Percentiles rank a stretch among this genome's conserved stretches.
Conservation (phyloP, 2,113 vertebrate species). For the Pelvicachromis taeniatus region DNA sequence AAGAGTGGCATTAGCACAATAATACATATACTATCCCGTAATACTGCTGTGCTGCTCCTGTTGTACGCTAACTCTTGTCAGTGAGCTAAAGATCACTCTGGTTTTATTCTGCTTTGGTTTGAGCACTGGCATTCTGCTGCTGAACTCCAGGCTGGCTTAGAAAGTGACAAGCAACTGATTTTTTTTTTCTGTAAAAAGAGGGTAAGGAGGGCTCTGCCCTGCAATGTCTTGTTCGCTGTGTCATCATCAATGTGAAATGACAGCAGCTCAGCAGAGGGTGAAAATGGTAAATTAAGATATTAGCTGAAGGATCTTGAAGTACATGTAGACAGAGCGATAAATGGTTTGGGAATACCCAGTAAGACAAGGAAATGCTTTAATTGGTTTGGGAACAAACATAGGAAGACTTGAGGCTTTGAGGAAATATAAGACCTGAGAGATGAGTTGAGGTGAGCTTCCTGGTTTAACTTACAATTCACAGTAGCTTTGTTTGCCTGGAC, state of each 20-base stretch:
- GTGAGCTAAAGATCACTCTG: background rate
- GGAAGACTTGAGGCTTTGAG: background rate
- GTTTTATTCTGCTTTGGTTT: background rate
- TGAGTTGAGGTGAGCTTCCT: background rate
- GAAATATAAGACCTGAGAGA: background rate
- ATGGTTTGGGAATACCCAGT: background rate
- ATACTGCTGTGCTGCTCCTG: background rate
- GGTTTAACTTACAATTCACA: background rate
- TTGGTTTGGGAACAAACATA: background rate
- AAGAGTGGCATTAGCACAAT: too few species aligned
- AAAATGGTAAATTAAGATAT: background rate
- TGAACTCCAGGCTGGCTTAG: background rate
- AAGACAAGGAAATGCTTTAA: background rate
- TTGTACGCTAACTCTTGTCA: background rate
- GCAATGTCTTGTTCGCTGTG: background rate
- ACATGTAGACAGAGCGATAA: background rate
- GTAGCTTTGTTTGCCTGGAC: conserved; percentile 4
- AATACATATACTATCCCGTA: background rate
- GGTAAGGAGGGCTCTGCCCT: background rate
- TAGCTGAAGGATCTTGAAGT: background rate
- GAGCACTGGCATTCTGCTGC: background rate
- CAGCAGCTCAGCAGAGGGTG: background rate
- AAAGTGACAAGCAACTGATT: background rate
- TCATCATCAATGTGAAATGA: background rate
- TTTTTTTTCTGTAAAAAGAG: background rate